phyloP scores from a whole-genome alignment of 2,888 invertebrate species.

The Thymelicus acteon region DNA sequence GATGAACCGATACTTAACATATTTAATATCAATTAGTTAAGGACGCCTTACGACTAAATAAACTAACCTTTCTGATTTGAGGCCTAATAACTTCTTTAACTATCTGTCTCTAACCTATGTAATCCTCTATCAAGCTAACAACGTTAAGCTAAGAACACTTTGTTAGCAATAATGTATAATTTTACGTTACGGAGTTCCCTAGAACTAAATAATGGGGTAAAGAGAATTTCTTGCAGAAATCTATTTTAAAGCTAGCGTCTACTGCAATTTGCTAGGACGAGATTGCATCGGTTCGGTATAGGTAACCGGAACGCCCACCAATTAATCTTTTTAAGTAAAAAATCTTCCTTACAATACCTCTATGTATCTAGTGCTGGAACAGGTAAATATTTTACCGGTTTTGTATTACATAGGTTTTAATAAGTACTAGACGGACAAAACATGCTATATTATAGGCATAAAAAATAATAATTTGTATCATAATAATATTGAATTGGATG shows the following conservation, averaged over 20 bases:
- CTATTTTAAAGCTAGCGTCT: conserved; percentile 28
- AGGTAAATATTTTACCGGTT: no score
- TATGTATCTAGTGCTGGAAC: no score
- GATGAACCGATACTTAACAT: no score
- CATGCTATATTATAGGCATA: no score
- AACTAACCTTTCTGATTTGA: no score
- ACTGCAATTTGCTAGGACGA: conserved; percentile 33
- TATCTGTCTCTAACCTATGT: conserved; percentile 2
- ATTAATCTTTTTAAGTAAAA: conserved; percentile 25
- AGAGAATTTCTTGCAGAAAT: conserved; percentile 27
- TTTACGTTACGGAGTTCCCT: conserved; percentile 15
- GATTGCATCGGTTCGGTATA: conserved; percentile 30
- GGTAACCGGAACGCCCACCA: conserved; percentile 26
- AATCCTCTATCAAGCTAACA: conserved; percentile 3
- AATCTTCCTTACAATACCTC: not conserved
- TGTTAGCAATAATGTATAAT: conserved; percentile 30
- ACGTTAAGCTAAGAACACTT: conserved; percentile 7
- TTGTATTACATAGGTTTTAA: no score
- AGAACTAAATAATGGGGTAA: conserved; percentile 31
- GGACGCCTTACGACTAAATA: no score
- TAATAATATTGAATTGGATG: no score
- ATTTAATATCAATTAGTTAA: no score
- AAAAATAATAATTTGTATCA: no score
- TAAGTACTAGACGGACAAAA: no score
- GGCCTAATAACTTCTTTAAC: not conserved